phyloP scores from a whole-genome alignment of 2,113 vertebrate genomes.

The Hippopotamus amphibius region DNA sequence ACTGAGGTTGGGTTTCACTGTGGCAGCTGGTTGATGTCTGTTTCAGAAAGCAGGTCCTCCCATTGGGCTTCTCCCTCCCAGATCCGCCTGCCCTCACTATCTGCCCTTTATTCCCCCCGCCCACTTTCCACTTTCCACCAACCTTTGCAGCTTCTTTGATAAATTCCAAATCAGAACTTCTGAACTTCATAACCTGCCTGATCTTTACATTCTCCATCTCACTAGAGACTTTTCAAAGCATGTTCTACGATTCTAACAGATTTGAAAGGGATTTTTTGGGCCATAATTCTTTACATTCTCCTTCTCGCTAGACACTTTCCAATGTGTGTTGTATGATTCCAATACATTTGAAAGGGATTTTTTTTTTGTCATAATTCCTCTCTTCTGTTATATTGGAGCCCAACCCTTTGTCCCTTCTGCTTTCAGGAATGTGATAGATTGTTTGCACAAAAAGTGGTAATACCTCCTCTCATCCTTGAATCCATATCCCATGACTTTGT shows the following conservation, averaged over 20 bases:
- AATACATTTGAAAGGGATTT: not conserved
- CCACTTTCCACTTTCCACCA: not conserved
- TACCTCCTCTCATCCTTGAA: not conserved
- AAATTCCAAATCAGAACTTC: not conserved
- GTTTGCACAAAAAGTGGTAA: not conserved
- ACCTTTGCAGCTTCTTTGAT: not conserved
- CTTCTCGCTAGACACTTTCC: not conserved
- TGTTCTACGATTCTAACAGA: not conserved
- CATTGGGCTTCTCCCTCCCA: fast-evolving
- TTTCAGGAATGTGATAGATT: not conserved
- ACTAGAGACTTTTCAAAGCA: not conserved
- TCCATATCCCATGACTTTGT: not conserved
- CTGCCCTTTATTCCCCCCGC: not conserved
- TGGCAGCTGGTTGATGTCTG: not conserved
- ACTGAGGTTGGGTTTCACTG: fast-evolving
- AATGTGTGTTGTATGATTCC: not conserved
- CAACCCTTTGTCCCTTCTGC: not conserved
- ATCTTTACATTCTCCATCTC: not conserved
- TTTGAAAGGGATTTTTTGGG: not conserved
- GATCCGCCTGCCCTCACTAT: not conserved
- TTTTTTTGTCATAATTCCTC: not conserved
- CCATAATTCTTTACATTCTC: not conserved
- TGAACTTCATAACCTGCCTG: not conserved
- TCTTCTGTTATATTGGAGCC: not conserved
- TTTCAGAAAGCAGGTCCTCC: not conserved